Evolutionary conservation across 2,797 vertebrate species (phyloP).

Genomic region (Danio tinwini): DNA sequence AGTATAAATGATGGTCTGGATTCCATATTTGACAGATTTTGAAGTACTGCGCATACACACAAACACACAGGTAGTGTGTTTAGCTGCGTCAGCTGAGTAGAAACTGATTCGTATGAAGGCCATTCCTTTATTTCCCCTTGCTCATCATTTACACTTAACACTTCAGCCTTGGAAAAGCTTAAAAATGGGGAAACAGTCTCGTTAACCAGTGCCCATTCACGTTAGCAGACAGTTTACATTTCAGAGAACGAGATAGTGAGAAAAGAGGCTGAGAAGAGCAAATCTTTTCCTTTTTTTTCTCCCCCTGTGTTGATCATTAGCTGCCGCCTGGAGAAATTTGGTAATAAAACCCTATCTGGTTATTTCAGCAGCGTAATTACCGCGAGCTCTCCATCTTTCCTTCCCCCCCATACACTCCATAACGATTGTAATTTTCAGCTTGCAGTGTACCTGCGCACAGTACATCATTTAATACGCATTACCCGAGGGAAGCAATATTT

Average conservation of each 20-base stretch:
- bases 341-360: slow-evolving; percentile 76
- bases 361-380: slow-evolving; percentile 76
- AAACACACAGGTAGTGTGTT: neutral
- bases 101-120: neutral
- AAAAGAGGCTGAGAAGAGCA: slow-evolving; percentile 28
- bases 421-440: slow-evolving; percentile 74
- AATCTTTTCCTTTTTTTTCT: slow-evolving; percentile 35
- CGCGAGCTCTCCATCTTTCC: slow-evolving; percentile 9
- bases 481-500: slow-evolving; percentile 72
- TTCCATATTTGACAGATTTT: neutral
- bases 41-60: neutral
- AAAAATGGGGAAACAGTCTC: neutral
- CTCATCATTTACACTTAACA: slow-evolving; percentile 12
- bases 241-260: slow-evolving; percentile 33
- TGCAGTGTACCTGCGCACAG: slow-evolving; percentile 68
- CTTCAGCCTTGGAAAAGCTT: neutral
- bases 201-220: slow-evolving; percentile 7
- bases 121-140: neutral
- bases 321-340: slow-evolving; percentile 72
- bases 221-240: slow-evolving; percentile 36
- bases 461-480: slow-evolving; percentile 76
- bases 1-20: no score
- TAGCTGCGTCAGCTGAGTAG: neutral
- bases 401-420: slow-evolving; percentile 28
- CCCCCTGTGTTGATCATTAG: slow-evolving; percentile 71